A percentile compares a stretch with the other conserved stretches of the same genome.
Evolutionary conservation across 2,797 vertebrate species (phyloP).

Genomic region (Pygocentrus nattereri): DNA sequence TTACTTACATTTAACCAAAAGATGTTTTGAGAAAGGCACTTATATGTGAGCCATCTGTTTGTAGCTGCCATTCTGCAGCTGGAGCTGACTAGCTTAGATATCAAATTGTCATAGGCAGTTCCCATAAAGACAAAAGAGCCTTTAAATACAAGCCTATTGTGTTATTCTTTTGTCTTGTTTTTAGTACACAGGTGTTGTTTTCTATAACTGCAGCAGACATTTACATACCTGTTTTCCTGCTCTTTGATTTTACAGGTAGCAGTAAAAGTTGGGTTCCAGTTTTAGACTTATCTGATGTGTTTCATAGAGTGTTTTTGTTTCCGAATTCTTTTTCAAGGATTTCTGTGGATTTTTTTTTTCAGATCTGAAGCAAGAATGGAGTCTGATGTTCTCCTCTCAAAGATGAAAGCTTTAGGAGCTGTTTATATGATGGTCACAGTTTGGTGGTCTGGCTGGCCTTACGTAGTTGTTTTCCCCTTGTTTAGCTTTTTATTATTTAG

Average conservation of each 20-base stretch:
- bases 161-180: neutral
- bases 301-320: constrained; percentile 27
- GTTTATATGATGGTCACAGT: too few relatives aligned
- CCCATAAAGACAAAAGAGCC: neutral
- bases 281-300: neutral
- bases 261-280: neutral
- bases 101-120: neutral
- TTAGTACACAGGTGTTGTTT: neutral
- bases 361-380: too few relatives aligned
- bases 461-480: too few relatives aligned
- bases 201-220: too few relatives aligned
- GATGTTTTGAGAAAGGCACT: neutral
- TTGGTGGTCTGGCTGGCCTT: too few relatives aligned
- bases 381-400: too few relatives aligned
- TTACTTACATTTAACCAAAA: neutral
- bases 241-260: neutral
- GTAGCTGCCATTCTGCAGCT: neutral
- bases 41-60: neutral
- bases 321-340: neutral
- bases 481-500: too few relatives aligned
- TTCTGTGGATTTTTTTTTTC: too few relatives aligned
- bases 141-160: neutral
- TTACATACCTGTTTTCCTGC: neutral
- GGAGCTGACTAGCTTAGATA: neutral
- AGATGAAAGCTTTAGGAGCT: too few relatives aligned